A percentile compares a stretch with the other conserved stretches of the same genome.
These are phyloP conservation scores for Chroicocephalus ridibundus DNA, from an alignment of 2,113 vertebrate species.

Conservation along the genomic window DNA sequence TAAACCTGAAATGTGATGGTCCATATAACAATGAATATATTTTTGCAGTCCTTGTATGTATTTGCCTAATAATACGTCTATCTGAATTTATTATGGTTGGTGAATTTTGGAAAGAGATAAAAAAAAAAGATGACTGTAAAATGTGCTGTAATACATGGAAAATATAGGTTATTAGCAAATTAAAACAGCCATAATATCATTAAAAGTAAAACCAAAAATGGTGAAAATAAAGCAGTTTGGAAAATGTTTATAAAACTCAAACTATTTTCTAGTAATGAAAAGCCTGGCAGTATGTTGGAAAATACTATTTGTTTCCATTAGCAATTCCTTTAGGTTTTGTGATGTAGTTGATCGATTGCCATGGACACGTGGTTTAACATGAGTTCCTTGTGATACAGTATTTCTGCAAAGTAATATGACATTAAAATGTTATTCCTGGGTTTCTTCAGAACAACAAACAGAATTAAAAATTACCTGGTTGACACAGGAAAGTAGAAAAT, in stretches of 20 bases:
- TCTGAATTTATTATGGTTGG: constrained; percentile 42
- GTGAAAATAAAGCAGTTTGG: constrained; percentile 30
- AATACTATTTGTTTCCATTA: constrained; percentile 63
- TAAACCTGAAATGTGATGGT: constrained; percentile 38
- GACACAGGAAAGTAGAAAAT: constrained; percentile 30
- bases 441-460: constrained; percentile 58
- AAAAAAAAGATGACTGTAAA: background rate
- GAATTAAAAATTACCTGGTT: constrained; percentile 53
- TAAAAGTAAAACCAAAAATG: background rate
- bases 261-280: constrained; percentile 37
- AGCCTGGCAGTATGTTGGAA: background rate
- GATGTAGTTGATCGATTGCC: constrained; percentile 47
- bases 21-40: constrained; percentile 16
- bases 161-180: constrained; percentile 10
- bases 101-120: constrained; percentile 41
- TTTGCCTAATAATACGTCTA: constrained; percentile 47
- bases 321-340: constrained; percentile 57
- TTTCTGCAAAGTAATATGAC: constrained; percentile 45
- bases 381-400: constrained; percentile 3
- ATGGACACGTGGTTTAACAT: background rate
- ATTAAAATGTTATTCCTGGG: constrained; percentile 45
- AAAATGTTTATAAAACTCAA: constrained; percentile 45
- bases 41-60: constrained; percentile 30
- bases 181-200: background rate
- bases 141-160: constrained; percentile 1